Evolutionary conservation across 1,140 invertebrate genomes (phyloP).

Genomic region (Cotesia typhae): DNA sequence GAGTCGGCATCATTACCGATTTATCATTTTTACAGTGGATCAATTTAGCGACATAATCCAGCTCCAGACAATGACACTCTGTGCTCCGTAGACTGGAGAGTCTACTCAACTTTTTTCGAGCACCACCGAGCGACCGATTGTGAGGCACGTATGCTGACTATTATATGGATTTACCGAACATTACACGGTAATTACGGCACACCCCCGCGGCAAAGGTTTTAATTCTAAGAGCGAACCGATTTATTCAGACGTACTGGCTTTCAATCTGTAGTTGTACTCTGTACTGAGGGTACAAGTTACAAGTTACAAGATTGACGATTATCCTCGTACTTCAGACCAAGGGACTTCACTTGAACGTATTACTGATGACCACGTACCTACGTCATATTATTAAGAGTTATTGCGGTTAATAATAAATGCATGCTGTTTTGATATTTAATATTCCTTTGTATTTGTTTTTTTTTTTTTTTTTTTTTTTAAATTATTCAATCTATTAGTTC

Average conservation of each 20-base stretch:
- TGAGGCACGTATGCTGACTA: slow-evolving; percentile 37
- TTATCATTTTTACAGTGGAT: slow-evolving; percentile 44
- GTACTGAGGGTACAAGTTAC: too few species aligned
- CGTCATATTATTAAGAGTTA: too few species aligned
- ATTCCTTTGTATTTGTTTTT: too few species aligned
- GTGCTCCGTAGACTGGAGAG: neutral
- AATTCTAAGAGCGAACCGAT: slow-evolving; percentile 53
- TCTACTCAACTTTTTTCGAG: neutral
- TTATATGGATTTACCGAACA: slow-evolving; percentile 57
- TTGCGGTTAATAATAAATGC: too few species aligned
- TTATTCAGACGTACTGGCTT: slow-evolving; percentile 25
- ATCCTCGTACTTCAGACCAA: too few species aligned
- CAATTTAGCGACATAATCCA: slow-evolving; percentile 43
- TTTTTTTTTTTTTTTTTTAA: too few species aligned
- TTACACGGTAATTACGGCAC: slow-evolving; percentile 49
- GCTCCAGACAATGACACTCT: slow-evolving; percentile 14
- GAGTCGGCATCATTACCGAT: slow-evolving; percentile 52
- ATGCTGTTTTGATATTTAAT: too few species aligned
- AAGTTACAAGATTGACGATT: too few species aligned
- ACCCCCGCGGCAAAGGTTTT: slow-evolving; percentile 52
- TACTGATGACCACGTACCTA: too few species aligned
- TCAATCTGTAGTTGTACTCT: too few species aligned
- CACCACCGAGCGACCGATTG: neutral
- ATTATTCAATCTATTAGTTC: too few species aligned
- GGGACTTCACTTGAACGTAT: too few species aligned